Conservation (phyloP, 2,888 invertebrate species). For the Lithophane ornitopus region DNA sequence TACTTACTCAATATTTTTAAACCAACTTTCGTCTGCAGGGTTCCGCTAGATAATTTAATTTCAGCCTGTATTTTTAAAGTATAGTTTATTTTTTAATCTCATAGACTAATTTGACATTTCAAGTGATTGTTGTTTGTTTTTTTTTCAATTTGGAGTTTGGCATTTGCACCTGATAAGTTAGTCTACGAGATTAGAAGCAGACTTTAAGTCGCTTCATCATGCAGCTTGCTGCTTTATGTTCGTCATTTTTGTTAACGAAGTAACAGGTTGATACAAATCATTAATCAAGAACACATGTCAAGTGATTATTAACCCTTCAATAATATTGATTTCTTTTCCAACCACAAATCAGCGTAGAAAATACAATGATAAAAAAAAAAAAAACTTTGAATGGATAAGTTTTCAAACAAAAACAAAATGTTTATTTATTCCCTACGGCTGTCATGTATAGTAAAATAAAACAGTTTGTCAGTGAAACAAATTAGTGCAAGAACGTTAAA, state of each 20-base stretch:
- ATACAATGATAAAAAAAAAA: constrained; percentile 1
- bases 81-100: too few species aligned
- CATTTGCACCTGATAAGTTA: too few species aligned
- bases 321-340: constrained; percentile 43
- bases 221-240: neutral
- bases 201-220: neutral
- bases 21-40: neutral
- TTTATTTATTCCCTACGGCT: constrained; percentile 52
- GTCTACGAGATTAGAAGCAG: too few species aligned
- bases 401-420: constrained; percentile 35
- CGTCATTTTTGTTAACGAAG: constrained; percentile 6
- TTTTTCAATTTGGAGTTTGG: too few species aligned
- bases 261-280: constrained; percentile 1
- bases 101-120: too few species aligned
- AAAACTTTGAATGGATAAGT: constrained; percentile 15
- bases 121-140: too few species aligned
- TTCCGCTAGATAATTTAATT: too few species aligned
- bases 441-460: constrained; percentile 65
- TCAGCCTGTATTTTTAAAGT: too few species aligned
- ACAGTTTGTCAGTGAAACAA: constrained; percentile 69
- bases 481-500: constrained; percentile 67
- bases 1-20: neutral
- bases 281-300: constrained; percentile 2
- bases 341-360: constrained; percentile 31
- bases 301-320: constrained; percentile 20